Base-by-base conservation (phyloP, 2,113 vertebrate genomes). In the Cygnus atratus region DNA sequence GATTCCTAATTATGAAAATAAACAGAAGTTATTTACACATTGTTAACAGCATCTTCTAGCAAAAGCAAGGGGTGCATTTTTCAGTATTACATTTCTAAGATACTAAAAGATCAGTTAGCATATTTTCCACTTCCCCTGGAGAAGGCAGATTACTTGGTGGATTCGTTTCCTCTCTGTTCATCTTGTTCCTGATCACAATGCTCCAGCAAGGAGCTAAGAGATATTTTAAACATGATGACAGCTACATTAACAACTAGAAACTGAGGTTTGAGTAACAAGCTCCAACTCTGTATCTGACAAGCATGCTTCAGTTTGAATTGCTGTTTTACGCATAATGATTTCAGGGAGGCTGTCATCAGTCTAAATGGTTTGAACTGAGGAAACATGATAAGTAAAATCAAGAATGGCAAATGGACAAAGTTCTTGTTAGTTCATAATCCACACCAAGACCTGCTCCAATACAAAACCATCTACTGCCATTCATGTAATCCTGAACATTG, bases 1-100 rank as follows among this genome's bases (percentile, higher is more conserved):
- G 98, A 99, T 52, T 99, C 99, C 99, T 99, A 94, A 48, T 94
- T 90, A 95, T 92, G 80, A 96, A 92, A 97, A 94, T 22, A 76
- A 66, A 79, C 59, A 58, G 85, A 90, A 71, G 6, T 58, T 78
- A 78, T 80, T 10, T 9, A 59, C 65, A 70, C 4, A 79, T 59
- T 83, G 70, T 50, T 21, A 87, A 78, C 9, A 83, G 28, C 9
- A 84, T 58, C 41, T 83, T 68, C 65, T 16, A 83, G 66, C 11
- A 92, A 52, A 90, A 91, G 28, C 6, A 39, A 83, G 9, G 63
- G 11, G 7, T 22, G 7, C 6, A 50, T 70, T 90, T 92, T 75
- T 48, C 41, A 77, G 15, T 22, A 20, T 48, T 50, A 67, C 0
- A 0, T 11, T 41, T n/a, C 44, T 59, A 65, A 79, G 41, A 11